A percentile compares a stretch with the other conserved stretches of the same genome.
Evolutionary conservation across 2,113 vertebrate species (phyloP).

Genomic region (Rhineura floridana): DNA sequence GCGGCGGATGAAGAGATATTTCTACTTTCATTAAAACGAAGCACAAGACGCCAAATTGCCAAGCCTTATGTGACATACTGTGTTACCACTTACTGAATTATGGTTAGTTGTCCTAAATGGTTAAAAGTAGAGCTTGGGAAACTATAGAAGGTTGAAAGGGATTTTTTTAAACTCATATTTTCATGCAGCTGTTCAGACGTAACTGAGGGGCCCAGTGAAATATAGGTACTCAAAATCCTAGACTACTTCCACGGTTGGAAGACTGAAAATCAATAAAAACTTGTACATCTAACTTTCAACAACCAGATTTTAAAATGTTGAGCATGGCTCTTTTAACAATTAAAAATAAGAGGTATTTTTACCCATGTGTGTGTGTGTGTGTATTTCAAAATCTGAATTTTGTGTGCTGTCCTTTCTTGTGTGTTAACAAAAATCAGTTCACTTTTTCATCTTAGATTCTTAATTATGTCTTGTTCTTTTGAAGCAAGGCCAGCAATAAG

Average conservation of each 20-base stretch:
- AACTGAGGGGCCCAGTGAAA: not conserved
- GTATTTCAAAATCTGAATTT: constrained; percentile 53
- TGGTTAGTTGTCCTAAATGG: not conserved
- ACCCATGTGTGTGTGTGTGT: constrained; percentile 57
- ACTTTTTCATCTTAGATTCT: constrained; percentile 60
- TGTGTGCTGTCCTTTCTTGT: constrained; percentile 62
- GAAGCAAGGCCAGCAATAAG: constrained; percentile 75
- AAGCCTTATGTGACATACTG: not conserved
- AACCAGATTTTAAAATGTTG: constrained; percentile 32
- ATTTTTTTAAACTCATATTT: not conserved
- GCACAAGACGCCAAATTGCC: not conserved
- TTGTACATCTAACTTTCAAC: not conserved
- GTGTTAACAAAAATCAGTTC: constrained; percentile 68
- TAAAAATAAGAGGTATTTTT: constrained; percentile 70
- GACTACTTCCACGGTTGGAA: not conserved
- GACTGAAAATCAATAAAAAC: not conserved
- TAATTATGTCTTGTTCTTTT: constrained; percentile 60
- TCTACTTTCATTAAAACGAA: not conserved
- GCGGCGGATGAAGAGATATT: not conserved
- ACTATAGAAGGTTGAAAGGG: not conserved
- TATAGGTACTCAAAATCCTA: not conserved
- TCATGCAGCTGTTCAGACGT: not conserved
- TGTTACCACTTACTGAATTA: not conserved
- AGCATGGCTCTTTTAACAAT: constrained; percentile 26
- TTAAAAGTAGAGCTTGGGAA: not conserved